phyloP scores from a whole-genome alignment of 2,888 invertebrate genomes.

The Athripsodes cinereus region DNA sequence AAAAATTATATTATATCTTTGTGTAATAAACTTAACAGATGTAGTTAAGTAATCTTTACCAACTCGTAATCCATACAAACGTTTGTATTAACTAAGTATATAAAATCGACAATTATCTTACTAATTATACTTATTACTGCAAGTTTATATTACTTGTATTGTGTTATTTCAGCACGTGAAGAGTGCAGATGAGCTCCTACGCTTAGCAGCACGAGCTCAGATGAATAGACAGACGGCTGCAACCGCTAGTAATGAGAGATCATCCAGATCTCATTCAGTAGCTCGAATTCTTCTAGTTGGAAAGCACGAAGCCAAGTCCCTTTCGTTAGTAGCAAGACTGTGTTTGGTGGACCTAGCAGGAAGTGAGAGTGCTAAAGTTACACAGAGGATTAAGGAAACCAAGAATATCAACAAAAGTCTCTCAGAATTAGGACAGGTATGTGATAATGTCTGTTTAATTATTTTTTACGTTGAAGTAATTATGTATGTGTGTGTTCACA shows the following conservation, averaged over 20 bases:
- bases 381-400: conserved; percentile 56
- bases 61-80: too few relatives aligned
- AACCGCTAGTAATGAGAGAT: conserved; percentile 53
- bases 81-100: too few relatives aligned
- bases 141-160: too few relatives aligned
- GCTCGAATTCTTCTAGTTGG: conserved; percentile 51
- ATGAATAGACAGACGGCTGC: conserved; percentile 46
- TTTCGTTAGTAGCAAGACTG: conserved; percentile 51
- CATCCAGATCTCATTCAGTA: conserved; percentile 52
- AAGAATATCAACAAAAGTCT: conserved; percentile 67
- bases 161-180: conserved; percentile 34
- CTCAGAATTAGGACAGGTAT: conserved; percentile 55
- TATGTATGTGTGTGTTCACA: too few relatives aligned
- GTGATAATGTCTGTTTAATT: too few relatives aligned
- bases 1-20: too few relatives aligned
- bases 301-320: conserved; percentile 40
- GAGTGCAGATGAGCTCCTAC: conserved; percentile 37
- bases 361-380: conserved; percentile 57
- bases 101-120: too few relatives aligned
- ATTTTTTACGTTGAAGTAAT: too few relatives aligned
- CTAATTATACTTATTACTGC: too few relatives aligned
- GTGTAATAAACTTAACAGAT: too few relatives aligned
- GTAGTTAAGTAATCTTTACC: too few relatives aligned
- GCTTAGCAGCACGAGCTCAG: conserved; percentile 45
- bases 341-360: conserved; percentile 72